These are phyloP conservation scores for Danio aesculapii DNA, from an alignment of 2,797 vertebrate genomes.

Conservation along the genomic window DNA sequence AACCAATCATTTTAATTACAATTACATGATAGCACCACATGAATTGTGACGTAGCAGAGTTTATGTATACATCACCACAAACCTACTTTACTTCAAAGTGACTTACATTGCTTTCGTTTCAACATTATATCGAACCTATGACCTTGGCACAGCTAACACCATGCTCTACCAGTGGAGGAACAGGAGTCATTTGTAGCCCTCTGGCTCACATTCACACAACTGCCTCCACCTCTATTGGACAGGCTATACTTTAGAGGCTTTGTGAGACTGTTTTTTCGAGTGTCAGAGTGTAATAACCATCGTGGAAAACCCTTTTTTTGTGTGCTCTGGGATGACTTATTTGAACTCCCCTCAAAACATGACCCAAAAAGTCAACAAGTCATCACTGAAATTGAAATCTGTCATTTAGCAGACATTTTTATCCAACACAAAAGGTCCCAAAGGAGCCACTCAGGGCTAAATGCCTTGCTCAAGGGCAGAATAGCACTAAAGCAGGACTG, in stretches of 20 bases:
- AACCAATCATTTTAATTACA: background rate
- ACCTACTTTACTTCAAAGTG: background rate
- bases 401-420: constrained; percentile 38
- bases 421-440: constrained; percentile 24
- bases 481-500: constrained; percentile 6
- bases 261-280: constrained; percentile 36
- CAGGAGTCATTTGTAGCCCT: background rate
- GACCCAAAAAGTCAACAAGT: constrained; percentile 34
- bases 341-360: constrained; percentile 14
- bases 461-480: constrained; percentile 29
- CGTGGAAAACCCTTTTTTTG: background rate
- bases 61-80: background rate
- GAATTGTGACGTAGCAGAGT: background rate
- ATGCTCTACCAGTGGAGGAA: constrained; percentile 9
- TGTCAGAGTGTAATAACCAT: constrained; percentile 10
- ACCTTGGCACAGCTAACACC: background rate
- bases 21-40: background rate
- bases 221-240: constrained; percentile 4
- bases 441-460: constrained; percentile 29
- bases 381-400: constrained; percentile 43
- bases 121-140: background rate
- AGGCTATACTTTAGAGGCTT: background rate
- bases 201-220: constrained; percentile 11
- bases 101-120: background rate
- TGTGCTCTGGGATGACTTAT: constrained; percentile 11